phyloP scores from a whole-genome alignment of 2,888 invertebrate genomes.

The Gymnoscelis rufifasciata region DNA sequence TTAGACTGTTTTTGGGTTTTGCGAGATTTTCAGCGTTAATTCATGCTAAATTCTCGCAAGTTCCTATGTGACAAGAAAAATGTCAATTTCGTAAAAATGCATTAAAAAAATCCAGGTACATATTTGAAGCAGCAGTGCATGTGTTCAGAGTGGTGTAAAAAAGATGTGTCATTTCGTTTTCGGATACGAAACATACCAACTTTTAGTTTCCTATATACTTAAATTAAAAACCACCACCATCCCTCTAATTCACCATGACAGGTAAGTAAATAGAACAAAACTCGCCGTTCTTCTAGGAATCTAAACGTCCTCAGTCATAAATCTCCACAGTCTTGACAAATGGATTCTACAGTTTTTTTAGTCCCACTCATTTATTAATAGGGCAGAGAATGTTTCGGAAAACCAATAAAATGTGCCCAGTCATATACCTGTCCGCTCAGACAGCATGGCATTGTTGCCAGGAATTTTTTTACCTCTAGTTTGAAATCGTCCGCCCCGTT shows the following conservation, averaged over 20 bases:
- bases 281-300: constrained; percentile 72
- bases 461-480: constrained; percentile 42
- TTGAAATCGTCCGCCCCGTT: constrained; percentile 40
- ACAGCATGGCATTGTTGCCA: constrained; percentile 70
- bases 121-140: too few relatives aligned
- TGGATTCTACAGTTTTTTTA: constrained; percentile 76
- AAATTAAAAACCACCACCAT: constrained; percentile 36
- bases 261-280: constrained; percentile 79
- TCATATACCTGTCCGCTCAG: constrained; percentile 78
- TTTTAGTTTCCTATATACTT: not conserved
- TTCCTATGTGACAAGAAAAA: too few relatives aligned
- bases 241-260: constrained; percentile 74
- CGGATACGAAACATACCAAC: too few relatives aligned
- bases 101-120: too few relatives aligned
- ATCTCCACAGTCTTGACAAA: constrained; percentile 75
- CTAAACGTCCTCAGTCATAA: constrained; percentile 71
- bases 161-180: too few relatives aligned
- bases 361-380: constrained; percentile 78
- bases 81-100: too few relatives aligned
- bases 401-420: constrained; percentile 79
- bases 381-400: constrained; percentile 77
- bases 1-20: too few relatives aligned
- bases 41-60: too few relatives aligned
- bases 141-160: too few relatives aligned
- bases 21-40: too few relatives aligned